These are phyloP conservation scores for Bombus confusus DNA, from an alignment of 1,140 invertebrate species.

Conservation along the genomic window DNA sequence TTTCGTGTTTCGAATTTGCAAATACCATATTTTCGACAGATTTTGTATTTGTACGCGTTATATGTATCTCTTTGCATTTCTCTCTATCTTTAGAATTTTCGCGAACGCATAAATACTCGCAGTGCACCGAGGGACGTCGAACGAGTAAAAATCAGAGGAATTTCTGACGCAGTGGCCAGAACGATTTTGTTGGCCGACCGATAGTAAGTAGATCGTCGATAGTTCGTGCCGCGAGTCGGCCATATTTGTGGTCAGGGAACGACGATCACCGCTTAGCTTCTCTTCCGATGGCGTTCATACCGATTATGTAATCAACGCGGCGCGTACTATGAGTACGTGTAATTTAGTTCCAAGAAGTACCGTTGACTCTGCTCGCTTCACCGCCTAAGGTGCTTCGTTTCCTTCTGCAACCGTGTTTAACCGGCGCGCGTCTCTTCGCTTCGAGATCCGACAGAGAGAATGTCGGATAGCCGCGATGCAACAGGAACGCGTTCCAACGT, in stretches of 20 bases:
- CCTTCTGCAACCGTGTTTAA: conserved; percentile 5
- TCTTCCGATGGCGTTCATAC: conserved; percentile 33
- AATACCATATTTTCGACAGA: no score
- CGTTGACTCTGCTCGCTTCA: conserved; percentile 52
- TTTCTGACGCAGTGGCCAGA: no score
- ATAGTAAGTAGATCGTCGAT: no score
- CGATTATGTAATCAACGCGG: conserved; percentile 64
- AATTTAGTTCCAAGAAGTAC: conserved; percentile 64
- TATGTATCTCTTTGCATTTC: no score
- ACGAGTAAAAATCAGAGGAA: no score
- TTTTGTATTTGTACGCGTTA: no score
- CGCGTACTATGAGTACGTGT: conserved; percentile 53
- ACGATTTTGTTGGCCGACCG: no score
- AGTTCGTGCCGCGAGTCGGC: no score
- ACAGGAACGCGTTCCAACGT: not conserved
- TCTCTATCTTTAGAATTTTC: no score
- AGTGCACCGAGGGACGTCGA: no score
- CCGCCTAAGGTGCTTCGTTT: conserved; percentile 48
- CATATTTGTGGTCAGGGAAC: not conserved
- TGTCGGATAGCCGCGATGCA: not conserved
- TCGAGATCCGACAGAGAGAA: not conserved
- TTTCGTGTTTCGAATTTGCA: no score
- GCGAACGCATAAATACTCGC: no score
- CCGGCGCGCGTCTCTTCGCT: not conserved
- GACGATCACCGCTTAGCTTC: conserved; percentile 27